These are phyloP conservation scores for Conchocele bisecta DNA, from an alignment of 2,888 invertebrate species.

Conservation along the genomic window DNA sequence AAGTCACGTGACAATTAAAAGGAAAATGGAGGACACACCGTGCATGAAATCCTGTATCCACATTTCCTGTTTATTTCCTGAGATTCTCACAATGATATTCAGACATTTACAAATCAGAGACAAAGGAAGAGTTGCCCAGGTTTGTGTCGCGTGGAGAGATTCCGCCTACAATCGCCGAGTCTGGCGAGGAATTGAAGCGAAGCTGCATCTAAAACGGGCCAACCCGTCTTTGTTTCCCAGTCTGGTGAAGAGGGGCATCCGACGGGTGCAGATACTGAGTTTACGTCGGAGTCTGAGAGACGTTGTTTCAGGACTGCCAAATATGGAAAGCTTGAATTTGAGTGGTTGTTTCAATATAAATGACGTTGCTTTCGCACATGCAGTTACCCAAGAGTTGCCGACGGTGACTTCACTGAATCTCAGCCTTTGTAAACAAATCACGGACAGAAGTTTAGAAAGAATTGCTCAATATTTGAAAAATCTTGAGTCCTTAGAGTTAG, in stretches of 20 bases:
- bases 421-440: conserved; percentile 96
- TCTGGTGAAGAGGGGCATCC: conserved; percentile 93
- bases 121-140: conserved; percentile 94
- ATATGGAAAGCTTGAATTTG: conserved; percentile 93
- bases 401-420: conserved; percentile 92
- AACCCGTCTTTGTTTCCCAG: conserved; percentile 93
- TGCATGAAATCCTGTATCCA: conserved; percentile 80
- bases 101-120: conserved; percentile 93
- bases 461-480: conserved; percentile 93
- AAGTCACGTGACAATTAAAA: conserved; percentile 46
- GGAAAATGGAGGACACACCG: conserved; percentile 59
- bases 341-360: conserved; percentile 97
- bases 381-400: conserved; percentile 89
- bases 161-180: conserved; percentile 96
- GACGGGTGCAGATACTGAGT: conserved; percentile 94
- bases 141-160: conserved; percentile 92
- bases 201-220: conserved; percentile 91
- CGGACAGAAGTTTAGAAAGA: conserved; percentile 93
- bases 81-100: conserved; percentile 95
- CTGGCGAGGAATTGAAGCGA: conserved; percentile 96
- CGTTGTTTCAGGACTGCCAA: conserved; percentile 92
- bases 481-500: conserved; percentile 93
- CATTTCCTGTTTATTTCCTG: conserved; percentile 94
- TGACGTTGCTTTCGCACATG: conserved; percentile 92
- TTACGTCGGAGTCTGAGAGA: conserved; percentile 92